These are phyloP conservation scores for Argentina silus DNA, from an alignment of 2,797 vertebrate genomes.

Conservation along the genomic window DNA sequence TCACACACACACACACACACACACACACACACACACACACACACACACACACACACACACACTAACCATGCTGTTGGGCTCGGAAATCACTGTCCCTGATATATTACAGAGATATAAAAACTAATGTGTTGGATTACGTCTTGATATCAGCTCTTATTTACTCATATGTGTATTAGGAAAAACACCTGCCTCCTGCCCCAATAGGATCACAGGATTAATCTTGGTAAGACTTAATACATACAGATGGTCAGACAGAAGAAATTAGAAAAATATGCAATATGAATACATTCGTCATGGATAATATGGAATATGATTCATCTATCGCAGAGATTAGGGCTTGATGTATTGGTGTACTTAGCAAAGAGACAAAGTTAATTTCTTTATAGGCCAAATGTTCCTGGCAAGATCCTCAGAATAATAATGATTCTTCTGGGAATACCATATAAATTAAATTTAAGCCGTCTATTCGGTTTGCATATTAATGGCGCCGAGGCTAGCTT, in stretches of 20 bases:
- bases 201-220: conserved; percentile 92
- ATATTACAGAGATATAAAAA: conserved; percentile 81
- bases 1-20: conserved; percentile 50
- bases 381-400: conserved; percentile 81
- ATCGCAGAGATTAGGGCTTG: conserved; percentile 84
- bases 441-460: conserved; percentile 81
- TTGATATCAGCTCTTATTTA: conserved; percentile 85
- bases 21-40: conserved; percentile 29
- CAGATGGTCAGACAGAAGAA: conserved; percentile 94
- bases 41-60: conserved; percentile 57
- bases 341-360: conserved; percentile 86
- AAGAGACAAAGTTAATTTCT: conserved; percentile 87
- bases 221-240: conserved; percentile 87
- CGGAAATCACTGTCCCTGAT: conserved; percentile 75
- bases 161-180: conserved; percentile 75
- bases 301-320: conserved; percentile 89
- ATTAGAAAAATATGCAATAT: conserved; percentile 93
- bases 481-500: conserved; percentile 70
- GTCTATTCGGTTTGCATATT: conserved; percentile 77
- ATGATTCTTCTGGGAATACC: conserved; percentile 78
- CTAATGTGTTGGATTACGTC: conserved; percentile 84
- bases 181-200: conserved; percentile 86
- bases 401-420: conserved; percentile 78
- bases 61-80: conserved; percentile 47
- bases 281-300: conserved; percentile 88